Conservation (phyloP, 2,113 vertebrate genomes). For the Glaucomys volans region DNA sequence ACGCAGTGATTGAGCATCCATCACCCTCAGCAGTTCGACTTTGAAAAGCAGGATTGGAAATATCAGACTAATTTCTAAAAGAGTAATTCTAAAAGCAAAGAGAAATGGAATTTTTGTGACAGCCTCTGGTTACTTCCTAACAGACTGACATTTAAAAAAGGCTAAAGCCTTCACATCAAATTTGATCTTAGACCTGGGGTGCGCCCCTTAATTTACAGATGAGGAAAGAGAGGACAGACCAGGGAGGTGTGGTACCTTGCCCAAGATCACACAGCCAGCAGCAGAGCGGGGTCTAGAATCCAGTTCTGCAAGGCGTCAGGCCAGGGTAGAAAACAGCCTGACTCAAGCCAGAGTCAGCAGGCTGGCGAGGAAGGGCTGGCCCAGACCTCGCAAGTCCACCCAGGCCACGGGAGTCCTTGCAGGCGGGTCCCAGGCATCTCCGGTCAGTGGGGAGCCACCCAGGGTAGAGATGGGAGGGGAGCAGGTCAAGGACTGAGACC, state of each 20-base stretch:
- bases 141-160: neutral
- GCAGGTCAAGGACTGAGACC: rapidly evolving
- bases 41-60: neutral
- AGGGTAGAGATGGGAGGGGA: too few species aligned
- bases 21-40: neutral
- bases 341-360: neutral
- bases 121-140: neutral
- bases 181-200: neutral
- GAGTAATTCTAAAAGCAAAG: neutral
- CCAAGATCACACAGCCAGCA: neutral
- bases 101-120: neutral
- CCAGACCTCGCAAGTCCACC: rapidly evolving
- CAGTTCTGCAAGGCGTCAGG: neutral
- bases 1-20: neutral
- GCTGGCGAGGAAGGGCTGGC: neutral
- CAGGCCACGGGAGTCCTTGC: rapidly evolving
- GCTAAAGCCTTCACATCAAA: neutral
- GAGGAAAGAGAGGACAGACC: neutral
- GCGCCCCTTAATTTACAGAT: neutral
- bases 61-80: neutral
- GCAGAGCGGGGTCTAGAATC: neutral
- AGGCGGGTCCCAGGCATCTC: neutral
- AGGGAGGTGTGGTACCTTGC: neutral
- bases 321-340: neutral
- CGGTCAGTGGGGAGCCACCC: neutral